Base-by-base conservation (phyloP, 2,113 vertebrate species). In the Rhabdornis inornatus region DNA sequence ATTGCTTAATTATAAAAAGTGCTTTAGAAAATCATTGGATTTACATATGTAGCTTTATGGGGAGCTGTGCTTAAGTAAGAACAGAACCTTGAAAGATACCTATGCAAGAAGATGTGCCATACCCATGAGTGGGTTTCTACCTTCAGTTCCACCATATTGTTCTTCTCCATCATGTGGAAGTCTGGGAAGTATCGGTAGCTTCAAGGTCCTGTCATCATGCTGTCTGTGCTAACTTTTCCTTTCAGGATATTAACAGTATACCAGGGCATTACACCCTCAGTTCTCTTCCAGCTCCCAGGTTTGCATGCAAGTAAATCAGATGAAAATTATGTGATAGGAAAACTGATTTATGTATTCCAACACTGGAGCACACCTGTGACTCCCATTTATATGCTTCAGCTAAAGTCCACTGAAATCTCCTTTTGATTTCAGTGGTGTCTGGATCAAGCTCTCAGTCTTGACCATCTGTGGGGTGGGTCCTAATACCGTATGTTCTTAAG, bases 241-340 rank as follows among this genome's bases (percentile, higher is more conserved):
- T 96, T 24, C 79, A 98, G 98, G 96, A 97, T n/a, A 55, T 98
- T 71, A 93, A 97, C 33, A 94, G 97, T 52, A 97, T 96, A 37
- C 97, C 97, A 4, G 96, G 98, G 19, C 97, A 98, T 68, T 98
- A 98, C n/a, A 81, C 97, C 37, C 69, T 98, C 65, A 90, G 94
- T 53, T 94, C 87, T 49, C 92, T 95, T 82, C 97, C 95, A 27
- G 97, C 98, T 95, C 91, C 97, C 86, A 97, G 96, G 95, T 94
- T 96, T 42, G 94, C 98, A 86, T 98, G 97, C 97, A 99, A 98
- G 98, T 92, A 94, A 81, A 90, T 93, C 53, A 95, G 74, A 93
- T 90, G 27, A 85, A 95, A 96, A 96, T 89, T 37, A 81, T 4
- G 1, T 28, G 35, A 33, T 5, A 56, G 39, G 37, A 85, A 88